Evolutionary conservation across 2,113 vertebrate species (phyloP), one percentile per base, ranked within the genome.

Genomic region (Pomatorhinus ruficollis): DNA sequence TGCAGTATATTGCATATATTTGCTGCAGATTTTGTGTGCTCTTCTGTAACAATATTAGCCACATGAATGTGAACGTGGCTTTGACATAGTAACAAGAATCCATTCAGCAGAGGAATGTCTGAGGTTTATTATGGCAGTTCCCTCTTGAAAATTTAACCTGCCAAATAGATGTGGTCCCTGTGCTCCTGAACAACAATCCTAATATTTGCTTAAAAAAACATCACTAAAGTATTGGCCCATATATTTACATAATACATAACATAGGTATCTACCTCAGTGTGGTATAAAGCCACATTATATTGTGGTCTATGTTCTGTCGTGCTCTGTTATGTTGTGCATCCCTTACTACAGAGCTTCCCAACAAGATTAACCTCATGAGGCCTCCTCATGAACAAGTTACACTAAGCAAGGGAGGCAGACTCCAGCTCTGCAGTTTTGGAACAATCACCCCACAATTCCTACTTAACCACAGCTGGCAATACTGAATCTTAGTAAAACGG

Each of bases 41-140:
- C 17, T 82, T 72, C 83, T 78, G 66, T 77, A 94, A 79, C 25
- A 95, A 10, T 78, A 77, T 77, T 71, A 60, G 33, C 52, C 39
- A 91, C 53, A 85, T 54, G 77, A 90, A 91, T 92, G 40, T 54
- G 28, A 88, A 11, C 0, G 0, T 28, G 47, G 40, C 22, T 96
- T 89, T 86, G 60, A 94, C 76, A 25, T 5, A 83, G 66, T 30
- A 93, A 79, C 23, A 95, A 80, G 35, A 94, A 89, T 39, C 30
- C 30, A 81, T 90, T 69, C 81, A 92, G 59, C 78, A 94, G 61
- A 86, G 77, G 40, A 89, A 95, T 54, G 71, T 57, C 78, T 93
- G 89, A 91, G n/a, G 66, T 72, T 95, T 91, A 92, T 24, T 90
- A 31, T 3, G 95, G 91, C 44, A 82, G 31, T 24, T 14, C 93